Percentiles rank a stretch among this genome's conserved stretches.
phyloP scores from a whole-genome alignment of 2,888 invertebrate genomes.

The Dicroscelio sp. region DNA sequence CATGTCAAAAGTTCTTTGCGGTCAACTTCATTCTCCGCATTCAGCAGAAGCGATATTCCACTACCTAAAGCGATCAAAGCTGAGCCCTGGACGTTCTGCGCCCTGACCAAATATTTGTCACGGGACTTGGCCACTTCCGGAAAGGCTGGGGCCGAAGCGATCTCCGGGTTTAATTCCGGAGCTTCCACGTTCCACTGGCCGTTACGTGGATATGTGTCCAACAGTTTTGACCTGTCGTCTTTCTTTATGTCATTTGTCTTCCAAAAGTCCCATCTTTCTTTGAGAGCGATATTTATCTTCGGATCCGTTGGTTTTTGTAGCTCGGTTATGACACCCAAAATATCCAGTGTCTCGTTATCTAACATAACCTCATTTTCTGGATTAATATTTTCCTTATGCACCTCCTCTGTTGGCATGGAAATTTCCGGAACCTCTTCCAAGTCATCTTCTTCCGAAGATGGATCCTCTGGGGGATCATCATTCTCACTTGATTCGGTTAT shows the following conservation, averaged over 20 bases:
- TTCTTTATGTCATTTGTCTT: background rate
- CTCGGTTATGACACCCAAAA: background rate
- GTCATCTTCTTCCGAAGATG: background rate
- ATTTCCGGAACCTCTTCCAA: no score
- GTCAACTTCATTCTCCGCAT: background rate
- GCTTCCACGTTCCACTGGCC: background rate
- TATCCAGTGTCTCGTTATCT: background rate
- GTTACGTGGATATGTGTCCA: background rate
- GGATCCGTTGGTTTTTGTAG: background rate
- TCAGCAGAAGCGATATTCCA: background rate
- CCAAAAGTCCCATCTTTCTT: background rate
- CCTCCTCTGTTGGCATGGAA: no score
- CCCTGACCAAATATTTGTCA: background rate
- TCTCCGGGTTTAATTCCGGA: background rate
- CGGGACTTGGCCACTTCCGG: background rate
- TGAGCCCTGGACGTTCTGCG: background rate
- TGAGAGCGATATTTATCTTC: background rate
- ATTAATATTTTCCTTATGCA: background rate
- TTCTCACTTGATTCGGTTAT: background rate
- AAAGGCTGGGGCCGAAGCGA: background rate
- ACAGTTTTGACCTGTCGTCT: background rate
- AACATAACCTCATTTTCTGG: background rate
- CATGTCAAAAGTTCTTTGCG: background rate
- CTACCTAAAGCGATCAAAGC: background rate
- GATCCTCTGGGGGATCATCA: background rate